Evolutionary conservation across 35 echinoderm and acorn worm genomes (phyloP).

Genomic region (Hemicentrotus pulcherrimus): DNA sequence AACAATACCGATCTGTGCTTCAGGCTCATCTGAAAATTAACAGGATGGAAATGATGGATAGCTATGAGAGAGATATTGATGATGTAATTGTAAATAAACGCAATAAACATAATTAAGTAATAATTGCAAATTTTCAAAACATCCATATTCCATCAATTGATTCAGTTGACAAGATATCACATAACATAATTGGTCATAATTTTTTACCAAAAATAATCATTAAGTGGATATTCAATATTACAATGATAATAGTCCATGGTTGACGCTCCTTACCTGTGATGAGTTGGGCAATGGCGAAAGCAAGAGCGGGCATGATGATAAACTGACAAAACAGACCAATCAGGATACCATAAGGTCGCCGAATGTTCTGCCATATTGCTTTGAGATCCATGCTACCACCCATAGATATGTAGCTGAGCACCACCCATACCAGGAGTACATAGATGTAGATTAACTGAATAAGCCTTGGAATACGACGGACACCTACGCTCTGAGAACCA

Average conservation of each 20-base stretch:
- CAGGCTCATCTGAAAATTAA: neutral
- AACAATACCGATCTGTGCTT: constrained; percentile 72
- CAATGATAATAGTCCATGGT: neutral
- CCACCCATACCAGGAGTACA: constrained; percentile 67
- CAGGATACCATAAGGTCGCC: constrained; percentile 70
- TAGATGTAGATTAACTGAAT: constrained; percentile 59
- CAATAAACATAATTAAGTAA: neutral
- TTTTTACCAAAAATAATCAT: too few species aligned
- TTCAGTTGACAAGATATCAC: neutral
- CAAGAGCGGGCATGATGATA: constrained; percentile 80
- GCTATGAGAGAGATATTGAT: neutral
- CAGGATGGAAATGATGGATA: neutral
- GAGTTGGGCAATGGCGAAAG: constrained; percentile 64
- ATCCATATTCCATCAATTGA: neutral
- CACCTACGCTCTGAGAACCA: constrained; percentile 59
- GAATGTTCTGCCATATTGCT: constrained; percentile 56
- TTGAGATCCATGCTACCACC: constrained; percentile 73
- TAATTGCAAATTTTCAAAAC: neutral
- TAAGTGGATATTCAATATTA: too few species aligned
- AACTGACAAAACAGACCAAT: constrained; percentile 94
- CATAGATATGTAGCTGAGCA: constrained; percentile 87
- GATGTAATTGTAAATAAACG: neutral
- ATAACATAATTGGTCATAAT: neutral
- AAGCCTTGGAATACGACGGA: constrained; percentile 57
- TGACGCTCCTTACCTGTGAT: constrained; percentile 2